phyloP scores from a whole-genome alignment of 2,888 invertebrate genomes.

The Melieria omissa region DNA sequence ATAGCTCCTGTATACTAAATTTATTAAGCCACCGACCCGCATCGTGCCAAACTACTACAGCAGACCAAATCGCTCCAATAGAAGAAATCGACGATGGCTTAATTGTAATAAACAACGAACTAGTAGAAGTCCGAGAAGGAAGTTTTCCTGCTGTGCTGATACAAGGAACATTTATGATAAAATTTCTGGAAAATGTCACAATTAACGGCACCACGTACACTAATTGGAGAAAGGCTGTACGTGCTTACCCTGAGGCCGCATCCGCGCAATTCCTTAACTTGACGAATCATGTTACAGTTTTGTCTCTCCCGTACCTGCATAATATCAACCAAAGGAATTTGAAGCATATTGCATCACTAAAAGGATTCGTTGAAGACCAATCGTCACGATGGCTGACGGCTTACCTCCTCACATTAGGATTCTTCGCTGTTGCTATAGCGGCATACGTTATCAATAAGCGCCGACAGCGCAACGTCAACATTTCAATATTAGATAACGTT shows the following conservation, averaged over 20 bases:
- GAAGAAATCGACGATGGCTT: background rate
- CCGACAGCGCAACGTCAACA: no score
- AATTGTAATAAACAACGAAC: constrained; percentile 3
- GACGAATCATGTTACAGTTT: background rate
- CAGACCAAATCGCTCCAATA: background rate
- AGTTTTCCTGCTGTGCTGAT: background rate
- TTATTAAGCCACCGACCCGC: background rate
- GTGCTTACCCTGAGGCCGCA: constrained; percentile 3
- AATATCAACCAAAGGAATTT: constrained; percentile 13
- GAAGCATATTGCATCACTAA: background rate
- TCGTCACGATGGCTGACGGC: constrained; percentile 3
- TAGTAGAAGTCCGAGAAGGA: background rate
- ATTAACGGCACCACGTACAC: constrained; percentile 17
- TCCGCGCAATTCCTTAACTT: constrained; percentile 5
- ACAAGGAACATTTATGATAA: constrained; percentile 1
- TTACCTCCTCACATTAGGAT: background rate
- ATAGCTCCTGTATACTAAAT: constrained; percentile 1
- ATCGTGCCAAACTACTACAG: constrained; percentile 8
- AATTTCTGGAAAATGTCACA: constrained; percentile 7
- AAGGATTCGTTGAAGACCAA: constrained; percentile 1
- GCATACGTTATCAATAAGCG: constrained; percentile 3
- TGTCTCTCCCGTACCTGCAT: constrained; percentile 10
- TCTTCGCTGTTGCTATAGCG: constrained; percentile 15
- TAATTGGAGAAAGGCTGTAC: constrained; percentile 2
- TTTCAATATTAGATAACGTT: no score